phyloP scores from a whole-genome alignment of 2,113 vertebrate genomes.

The Sprattus sprattus region DNA sequence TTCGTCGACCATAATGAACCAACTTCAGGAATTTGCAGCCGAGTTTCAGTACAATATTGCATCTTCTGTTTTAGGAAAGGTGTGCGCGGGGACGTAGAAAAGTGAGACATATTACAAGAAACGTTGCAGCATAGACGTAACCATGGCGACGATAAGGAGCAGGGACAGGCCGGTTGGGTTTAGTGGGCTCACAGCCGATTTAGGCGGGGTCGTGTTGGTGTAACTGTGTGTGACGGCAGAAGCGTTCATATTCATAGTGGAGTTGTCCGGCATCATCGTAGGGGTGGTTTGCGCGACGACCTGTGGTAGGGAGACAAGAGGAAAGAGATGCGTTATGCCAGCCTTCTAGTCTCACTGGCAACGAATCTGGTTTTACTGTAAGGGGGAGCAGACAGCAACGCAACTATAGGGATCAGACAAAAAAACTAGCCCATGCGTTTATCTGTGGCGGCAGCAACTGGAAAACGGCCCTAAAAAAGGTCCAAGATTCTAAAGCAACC shows the following conservation, averaged over 20 bases:
- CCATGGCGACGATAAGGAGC: conserved; percentile 59
- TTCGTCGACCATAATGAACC: no score
- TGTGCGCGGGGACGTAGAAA: background rate
- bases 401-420: no score
- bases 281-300: conserved; percentile 55
- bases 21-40: background rate
- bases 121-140: conserved; percentile 56
- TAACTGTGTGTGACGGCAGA: conserved; percentile 22
- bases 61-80: background rate
- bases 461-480: no score
- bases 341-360: background rate
- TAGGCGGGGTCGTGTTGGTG: background rate
- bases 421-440: background rate
- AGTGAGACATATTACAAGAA: conserved; percentile 57
- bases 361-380: background rate
- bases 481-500: no score
- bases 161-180: conserved; percentile 44
- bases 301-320: conserved; percentile 42
- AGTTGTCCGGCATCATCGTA: conserved; percentile 38
- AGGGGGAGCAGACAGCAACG: background rate
- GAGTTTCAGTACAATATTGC: background rate
- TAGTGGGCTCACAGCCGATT: background rate
- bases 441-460: background rate
- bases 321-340: background rate
- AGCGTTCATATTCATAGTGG: conserved; percentile 49